Conservation (phyloP, 2,888 invertebrate species). For the Branchipolynoe longqiensis region DNA sequence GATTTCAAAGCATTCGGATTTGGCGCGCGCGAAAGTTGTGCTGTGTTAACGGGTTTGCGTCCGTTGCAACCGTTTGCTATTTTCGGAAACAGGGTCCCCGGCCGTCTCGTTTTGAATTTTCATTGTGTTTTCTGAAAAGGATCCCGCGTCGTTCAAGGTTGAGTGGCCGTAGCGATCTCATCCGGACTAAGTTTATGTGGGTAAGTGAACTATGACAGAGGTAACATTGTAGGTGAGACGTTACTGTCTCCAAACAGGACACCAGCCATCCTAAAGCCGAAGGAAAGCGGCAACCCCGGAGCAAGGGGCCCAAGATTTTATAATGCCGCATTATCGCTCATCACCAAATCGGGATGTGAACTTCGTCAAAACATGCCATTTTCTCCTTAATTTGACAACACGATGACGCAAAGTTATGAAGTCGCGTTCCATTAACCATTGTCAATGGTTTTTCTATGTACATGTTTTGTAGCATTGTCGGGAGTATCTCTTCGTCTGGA, state of each 20-base stretch:
- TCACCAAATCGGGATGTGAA: slow-evolving; percentile 48
- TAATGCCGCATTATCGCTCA: slow-evolving; percentile 49
- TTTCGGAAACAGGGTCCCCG: slow-evolving; percentile 15
- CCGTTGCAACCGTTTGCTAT: slow-evolving; percentile 19
- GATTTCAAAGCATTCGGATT: neutral
- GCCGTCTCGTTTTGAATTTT: slow-evolving; percentile 57
- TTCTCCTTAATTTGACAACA: neutral
- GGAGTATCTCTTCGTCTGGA: no score
- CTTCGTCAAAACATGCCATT: slow-evolving; percentile 20
- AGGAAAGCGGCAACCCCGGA: slow-evolving; percentile 50
- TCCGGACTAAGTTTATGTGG: slow-evolving; percentile 35
- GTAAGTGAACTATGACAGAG: slow-evolving; percentile 27
- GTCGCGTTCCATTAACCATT: no score
- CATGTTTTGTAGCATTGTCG: no score
- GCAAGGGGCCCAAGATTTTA: slow-evolving; percentile 27
- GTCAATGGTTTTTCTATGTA: no score
- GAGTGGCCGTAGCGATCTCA: slow-evolving; percentile 30
- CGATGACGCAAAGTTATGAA: slow-evolving; percentile 17
- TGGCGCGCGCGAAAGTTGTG: neutral
- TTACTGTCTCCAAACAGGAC: neutral
- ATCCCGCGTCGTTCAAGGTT: slow-evolving; percentile 56
- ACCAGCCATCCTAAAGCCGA: neutral
- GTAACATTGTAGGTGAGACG: neutral
- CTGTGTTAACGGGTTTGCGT: slow-evolving; percentile 14
- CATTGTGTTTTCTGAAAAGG: slow-evolving; percentile 48